Evolutionary conservation across 2,113 vertebrate genomes (phyloP).

Genomic region (Panthera uncia): DNA sequence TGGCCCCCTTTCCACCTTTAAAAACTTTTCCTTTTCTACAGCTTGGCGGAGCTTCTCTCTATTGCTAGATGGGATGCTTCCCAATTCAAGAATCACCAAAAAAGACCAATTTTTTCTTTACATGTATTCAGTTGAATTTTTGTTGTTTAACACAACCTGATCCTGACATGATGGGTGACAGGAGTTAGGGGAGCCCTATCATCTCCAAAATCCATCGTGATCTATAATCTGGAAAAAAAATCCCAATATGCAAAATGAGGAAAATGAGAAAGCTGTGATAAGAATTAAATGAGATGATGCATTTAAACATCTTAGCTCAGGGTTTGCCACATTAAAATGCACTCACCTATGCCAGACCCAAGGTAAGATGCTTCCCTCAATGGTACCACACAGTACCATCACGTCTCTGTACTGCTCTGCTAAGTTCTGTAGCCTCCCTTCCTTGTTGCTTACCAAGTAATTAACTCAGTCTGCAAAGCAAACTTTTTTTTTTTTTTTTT

Average conservation of each 20-base stretch:
- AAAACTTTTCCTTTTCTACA: not conserved
- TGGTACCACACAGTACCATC: fast-evolving
- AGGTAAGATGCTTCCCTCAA: not conserved
- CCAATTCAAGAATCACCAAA: not conserved
- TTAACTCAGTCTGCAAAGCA: not conserved
- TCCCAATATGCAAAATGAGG: not conserved
- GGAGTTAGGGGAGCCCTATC: not conserved
- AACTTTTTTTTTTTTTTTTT: not conserved
- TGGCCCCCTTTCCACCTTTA: not conserved
- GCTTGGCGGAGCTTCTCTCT: not conserved
- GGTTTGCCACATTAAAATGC: not conserved
- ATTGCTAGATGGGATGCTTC: not conserved
- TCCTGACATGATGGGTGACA: not conserved
- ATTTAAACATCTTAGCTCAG: not conserved
- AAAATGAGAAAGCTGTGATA: fast-evolving
- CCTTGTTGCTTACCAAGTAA: not conserved
- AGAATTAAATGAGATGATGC: not conserved
- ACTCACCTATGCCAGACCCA: not conserved
- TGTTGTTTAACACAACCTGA: not conserved
- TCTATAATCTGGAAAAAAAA: not conserved
- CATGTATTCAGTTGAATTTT: not conserved
- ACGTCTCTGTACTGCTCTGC: not conserved
- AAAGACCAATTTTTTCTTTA: not conserved
- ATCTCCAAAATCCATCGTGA: not conserved
- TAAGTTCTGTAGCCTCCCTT: not conserved